Percentiles rank a stretch among this genome's conserved stretches.
Evolutionary conservation across 2,797 vertebrate genomes (phyloP).

Genomic region (Numenius phaeopus): DNA sequence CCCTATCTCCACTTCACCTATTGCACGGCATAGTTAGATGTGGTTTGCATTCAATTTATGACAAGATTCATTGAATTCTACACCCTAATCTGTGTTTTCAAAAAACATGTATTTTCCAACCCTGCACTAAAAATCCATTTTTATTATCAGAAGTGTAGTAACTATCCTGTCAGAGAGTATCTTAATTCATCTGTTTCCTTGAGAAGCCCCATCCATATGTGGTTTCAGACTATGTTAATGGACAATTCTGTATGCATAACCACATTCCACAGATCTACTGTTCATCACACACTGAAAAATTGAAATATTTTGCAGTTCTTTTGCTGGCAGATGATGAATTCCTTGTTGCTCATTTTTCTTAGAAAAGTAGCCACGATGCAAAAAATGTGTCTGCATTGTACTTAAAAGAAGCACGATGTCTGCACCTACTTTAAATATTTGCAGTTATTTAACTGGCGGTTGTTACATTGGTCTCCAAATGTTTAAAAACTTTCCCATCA

Average conservation of each 20-base stretch:
- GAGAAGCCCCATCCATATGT: conserved; percentile 11
- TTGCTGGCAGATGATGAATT: neutral
- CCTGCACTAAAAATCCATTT: neutral
- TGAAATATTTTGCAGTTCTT: conserved; percentile 11
- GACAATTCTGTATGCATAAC: conserved; percentile 27
- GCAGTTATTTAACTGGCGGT: neutral
- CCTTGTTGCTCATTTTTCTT: neutral
- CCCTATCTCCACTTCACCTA: neutral
- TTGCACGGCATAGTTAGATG: neutral
- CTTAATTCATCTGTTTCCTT: conserved; percentile 52
- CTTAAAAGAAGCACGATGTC: neutral
- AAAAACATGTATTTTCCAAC: neutral
- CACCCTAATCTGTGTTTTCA: neutral
- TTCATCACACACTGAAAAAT: neutral
- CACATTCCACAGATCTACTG: neutral
- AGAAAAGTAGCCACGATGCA: neutral
- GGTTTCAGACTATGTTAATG: conserved; percentile 41
- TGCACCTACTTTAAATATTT: neutral
- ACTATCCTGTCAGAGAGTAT: neutral
- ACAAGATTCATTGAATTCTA: neutral
- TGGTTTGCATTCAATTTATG: neutral
- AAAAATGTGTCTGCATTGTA: neutral
- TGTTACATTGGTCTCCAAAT: neutral
- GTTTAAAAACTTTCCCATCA: neutral
- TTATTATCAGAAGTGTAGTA: neutral